Percentiles rank a stretch among this genome's conserved stretches.
Evolutionary conservation across 2,888 invertebrate species (phyloP).

Genomic region (Spodoptera picta): DNA sequence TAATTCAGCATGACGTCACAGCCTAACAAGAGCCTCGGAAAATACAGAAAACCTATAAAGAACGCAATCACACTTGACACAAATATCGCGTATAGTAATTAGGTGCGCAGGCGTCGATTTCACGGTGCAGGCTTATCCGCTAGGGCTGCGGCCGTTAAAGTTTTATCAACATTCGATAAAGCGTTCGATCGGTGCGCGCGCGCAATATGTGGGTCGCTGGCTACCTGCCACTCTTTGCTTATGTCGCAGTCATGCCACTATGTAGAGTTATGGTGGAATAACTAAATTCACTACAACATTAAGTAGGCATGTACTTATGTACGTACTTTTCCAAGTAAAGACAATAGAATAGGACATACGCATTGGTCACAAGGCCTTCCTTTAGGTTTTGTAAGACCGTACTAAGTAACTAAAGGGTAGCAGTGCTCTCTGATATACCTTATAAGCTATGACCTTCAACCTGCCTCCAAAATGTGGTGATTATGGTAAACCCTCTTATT

Average conservation of each 20-base stretch:
- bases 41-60: slow-evolving; percentile 47
- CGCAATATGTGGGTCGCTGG: slow-evolving; percentile 67
- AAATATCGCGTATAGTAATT: slow-evolving; percentile 59
- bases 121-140: slow-evolving; percentile 68
- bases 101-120: slow-evolving; percentile 70
- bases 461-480: no score
- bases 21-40: slow-evolving; percentile 24
- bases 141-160: slow-evolving; percentile 61
- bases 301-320: no score
- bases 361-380: no score
- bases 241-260: slow-evolving; percentile 33
- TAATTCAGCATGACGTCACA: not conserved
- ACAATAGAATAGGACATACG: no score
- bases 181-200: slow-evolving; percentile 61
- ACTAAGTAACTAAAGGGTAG: no score
- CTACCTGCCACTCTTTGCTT: slow-evolving; percentile 58
- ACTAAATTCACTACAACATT: slow-evolving; percentile 5
- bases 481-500: no score
- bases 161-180: slow-evolving; percentile 68
- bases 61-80: slow-evolving; percentile 57
- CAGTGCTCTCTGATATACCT: no score
- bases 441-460: no score
- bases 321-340: no score
- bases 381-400: no score
- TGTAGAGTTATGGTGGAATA: slow-evolving; percentile 22